Evolutionary conservation across 1,140 invertebrate species (phyloP).

Genomic region (Pseudoatta argentina): DNA sequence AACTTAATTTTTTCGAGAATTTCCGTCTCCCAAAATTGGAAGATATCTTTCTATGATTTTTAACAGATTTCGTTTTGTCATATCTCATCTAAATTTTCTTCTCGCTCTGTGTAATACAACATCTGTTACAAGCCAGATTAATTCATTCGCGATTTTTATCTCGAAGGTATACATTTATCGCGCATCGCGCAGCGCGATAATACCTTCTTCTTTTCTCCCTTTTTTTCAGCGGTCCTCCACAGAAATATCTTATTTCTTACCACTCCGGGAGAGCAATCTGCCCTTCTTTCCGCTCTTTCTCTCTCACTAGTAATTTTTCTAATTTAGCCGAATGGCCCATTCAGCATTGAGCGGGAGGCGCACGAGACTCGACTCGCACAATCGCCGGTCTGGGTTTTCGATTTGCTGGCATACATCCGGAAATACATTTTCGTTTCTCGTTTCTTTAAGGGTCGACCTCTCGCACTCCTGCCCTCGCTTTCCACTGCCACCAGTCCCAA

Average conservation of each 20-base stretch:
- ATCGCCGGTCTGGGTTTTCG: slow-evolving; percentile 76
- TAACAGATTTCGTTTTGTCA: neutral
- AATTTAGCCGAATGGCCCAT: slow-evolving; percentile 47
- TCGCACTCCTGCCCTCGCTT: neutral
- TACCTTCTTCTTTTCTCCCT: neutral
- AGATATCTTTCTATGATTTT: neutral
- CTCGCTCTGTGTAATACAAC: neutral
- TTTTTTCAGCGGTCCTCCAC: neutral
- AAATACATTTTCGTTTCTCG: slow-evolving; percentile 82
- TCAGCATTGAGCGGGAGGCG: slow-evolving; percentile 31
- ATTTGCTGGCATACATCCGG: slow-evolving; percentile 81
- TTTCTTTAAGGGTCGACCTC: slow-evolving; percentile 63
- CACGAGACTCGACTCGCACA: slow-evolving; percentile 57
- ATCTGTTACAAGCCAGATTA: neutral
- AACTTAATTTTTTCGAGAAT: neutral
- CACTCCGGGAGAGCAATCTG: neutral
- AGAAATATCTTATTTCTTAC: slow-evolving; percentile 16
- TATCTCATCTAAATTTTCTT: neutral
- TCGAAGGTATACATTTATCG: slow-evolving; percentile 19
- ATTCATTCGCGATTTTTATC: slow-evolving; percentile 25
- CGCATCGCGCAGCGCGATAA: neutral
- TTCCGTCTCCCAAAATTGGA: neutral
- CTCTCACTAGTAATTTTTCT: slow-evolving; percentile 41
- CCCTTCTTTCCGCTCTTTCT: neutral
- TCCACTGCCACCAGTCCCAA: neutral